Base-by-base conservation (phyloP, 2,888 invertebrate species). In the Lomographa bimaculata region DNA sequence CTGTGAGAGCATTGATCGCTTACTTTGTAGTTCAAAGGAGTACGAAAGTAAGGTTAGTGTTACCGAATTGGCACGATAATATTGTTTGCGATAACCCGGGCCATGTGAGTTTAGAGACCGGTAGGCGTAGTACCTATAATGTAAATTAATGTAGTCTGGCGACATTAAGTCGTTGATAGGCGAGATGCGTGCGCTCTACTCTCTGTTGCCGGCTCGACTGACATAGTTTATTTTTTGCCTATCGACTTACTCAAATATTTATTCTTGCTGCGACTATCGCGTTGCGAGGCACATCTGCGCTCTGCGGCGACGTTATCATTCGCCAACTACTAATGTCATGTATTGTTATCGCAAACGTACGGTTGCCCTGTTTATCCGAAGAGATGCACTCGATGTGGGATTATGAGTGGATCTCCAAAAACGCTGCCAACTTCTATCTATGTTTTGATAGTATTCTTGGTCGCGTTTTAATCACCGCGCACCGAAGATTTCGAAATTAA, bases 161-260 rank as follows among this genome's bases (percentile, higher is more conserved):
- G 14, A 57, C 48, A 48, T 39, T 41, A 40, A 43, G 39, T n/a
- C 37, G 43, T 30, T 57, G 62, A 64, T 62, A 64, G 59, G 52
- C 47, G 42, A 36, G 24, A 54, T 55, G 45, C 62, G 64, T 59
- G 38, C 45, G 50, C 51, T 46, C 50, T 40, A 50, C 48, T 46
- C 50, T 53, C 59, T 54, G 62, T 61, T 58, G 48, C 59, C 51
- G 53, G 64, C 64, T 66, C 58, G 49, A 75, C 69, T 74, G 71
- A 70, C 71, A 76, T 61, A 70, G 52, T 65, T 70, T 64, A 60
- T 57, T 68, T 63, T 66, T 60, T 46, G 50, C 57, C 47, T 62
- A 67, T 71, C 68, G 62, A 78, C 76, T 79, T 79, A 74, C 71
- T 64, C 61, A 62, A 72, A 72, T 78, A 73, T 77, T 77, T 81